Base-by-base conservation (phyloP, 2,797 vertebrate species). In the Phrynocephalus vlangalii region DNA sequence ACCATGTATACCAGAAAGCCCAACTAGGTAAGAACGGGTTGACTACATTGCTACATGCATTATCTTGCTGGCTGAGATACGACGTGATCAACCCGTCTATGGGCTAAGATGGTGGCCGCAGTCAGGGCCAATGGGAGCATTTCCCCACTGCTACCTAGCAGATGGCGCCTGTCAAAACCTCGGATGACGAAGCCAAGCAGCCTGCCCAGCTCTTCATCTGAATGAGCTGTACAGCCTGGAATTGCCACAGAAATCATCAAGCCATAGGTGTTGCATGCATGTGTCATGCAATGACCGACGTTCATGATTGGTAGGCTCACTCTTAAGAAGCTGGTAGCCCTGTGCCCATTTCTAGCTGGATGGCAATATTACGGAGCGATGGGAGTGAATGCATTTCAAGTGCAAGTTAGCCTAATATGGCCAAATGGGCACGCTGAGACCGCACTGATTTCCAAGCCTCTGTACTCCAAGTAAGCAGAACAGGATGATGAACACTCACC, bases 401-500 rank as follows among this genome's bases (percentile, higher is more conserved):
- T 56, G 52, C 52, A 56, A 63, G 11, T 33, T 38, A 66, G 8
- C 22, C 63, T 15, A 24, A 68, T 56, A 83, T 52, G 9, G 60
- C n/a, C 63, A 82, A 6, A 3, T 6, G 38, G 52, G 24, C 30
- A 70, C 63, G 24, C 30, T 24, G 44, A 84, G 9, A 78, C 30
- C 33, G 38, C 38, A 83, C 67, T 72, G 50, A n/a, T 44, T 30
- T 8, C 70, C 73, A 88, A 66, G 70, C 22, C 22, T 20, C 52
- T 38, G 50, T 13, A 63, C 1, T 26, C 26, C 9, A 22, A 11
- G n/a, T 48, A 38, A 44, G 63, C 7, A 52, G 0, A 26, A 15
- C 38, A 48, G 84, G n/a, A 71, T 85, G 83, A 89, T 3, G 68
- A 80, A 6, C 73, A 88, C 96, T 97, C 93, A 99, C 98, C 97